Evolutionary conservation across 2,888 invertebrate genomes (phyloP).

Genomic region (Augochlorella aurata): DNA sequence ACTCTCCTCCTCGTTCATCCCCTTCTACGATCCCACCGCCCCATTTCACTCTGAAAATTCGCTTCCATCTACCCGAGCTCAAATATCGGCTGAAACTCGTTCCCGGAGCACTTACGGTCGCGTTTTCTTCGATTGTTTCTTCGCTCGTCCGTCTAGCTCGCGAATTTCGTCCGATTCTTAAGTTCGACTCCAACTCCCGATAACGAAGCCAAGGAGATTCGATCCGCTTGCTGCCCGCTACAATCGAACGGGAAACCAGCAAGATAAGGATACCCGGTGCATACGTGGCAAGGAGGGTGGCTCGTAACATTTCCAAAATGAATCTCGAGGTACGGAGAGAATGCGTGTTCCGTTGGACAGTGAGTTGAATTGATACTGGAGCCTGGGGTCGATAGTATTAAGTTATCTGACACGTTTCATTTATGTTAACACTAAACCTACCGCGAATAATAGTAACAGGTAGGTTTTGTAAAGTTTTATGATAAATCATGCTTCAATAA

Average conservation of each 20-base stretch:
- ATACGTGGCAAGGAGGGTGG: neutral
- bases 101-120: constrained; percentile 20
- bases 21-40: constrained; percentile 28
- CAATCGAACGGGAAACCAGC: neutral
- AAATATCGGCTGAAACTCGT: constrained; percentile 48
- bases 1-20: constrained; percentile 52
- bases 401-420: too few species aligned
- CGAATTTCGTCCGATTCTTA: constrained; percentile 4
- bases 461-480: too few species aligned
- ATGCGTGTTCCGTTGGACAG: too few species aligned
- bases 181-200: constrained; percentile 1
- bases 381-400: too few species aligned
- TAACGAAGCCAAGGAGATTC: neutral
- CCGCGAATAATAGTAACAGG: too few species aligned
- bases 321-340: neutral
- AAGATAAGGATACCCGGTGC: neutral
- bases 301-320: neutral
- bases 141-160: neutral
- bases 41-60: constrained; percentile 61
- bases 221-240: neutral
- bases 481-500: too few species aligned
- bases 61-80: constrained; percentile 41
- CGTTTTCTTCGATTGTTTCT: constrained; percentile 22
- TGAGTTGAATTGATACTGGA: too few species aligned
- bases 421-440: too few species aligned